Conservation (phyloP, 92 coral and sea anemone species). For the Ricordea florida region DNA sequence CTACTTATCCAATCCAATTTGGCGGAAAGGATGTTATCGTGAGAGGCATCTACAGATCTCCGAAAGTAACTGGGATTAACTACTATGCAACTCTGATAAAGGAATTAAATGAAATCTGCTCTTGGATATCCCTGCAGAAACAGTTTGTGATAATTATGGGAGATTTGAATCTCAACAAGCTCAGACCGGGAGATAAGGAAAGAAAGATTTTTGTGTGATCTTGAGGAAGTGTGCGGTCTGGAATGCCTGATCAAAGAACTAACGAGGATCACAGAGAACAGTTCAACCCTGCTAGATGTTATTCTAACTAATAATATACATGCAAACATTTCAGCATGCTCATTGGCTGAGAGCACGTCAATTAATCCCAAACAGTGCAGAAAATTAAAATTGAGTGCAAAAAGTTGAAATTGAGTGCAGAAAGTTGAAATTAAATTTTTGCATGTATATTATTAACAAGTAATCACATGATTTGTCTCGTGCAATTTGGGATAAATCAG, state of each 20-base stretch:
- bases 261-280: not conserved
- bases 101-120: conserved; percentile 17
- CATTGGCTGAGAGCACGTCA: too few species aligned
- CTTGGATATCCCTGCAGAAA: conserved; percentile 22
- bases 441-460: too few species aligned
- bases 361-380: too few species aligned
- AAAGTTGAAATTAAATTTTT: too few species aligned
- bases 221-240: conserved; percentile 10
- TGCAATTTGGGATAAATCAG: too few species aligned
- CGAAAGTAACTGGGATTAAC: conserved; percentile 6
- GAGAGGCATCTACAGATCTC: conserved; percentile 23
- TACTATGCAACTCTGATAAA: conserved; percentile 7
- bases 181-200: conserved; percentile 24
- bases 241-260: conserved; percentile 4
- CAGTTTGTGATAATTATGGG: conserved; percentile 16
- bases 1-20: conserved; percentile 3
- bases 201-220: conserved; percentile 17
- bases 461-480: too few species aligned
- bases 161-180: conserved; percentile 18
- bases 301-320: too few species aligned
- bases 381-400: too few species aligned
- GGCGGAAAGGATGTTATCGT: conserved; percentile 16
- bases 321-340: too few species aligned
- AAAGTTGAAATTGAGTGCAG: too few species aligned
- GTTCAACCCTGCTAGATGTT: conserved; percentile 1